Conservation (phyloP, 2,113 vertebrate genomes). For the Clinocottus analis region DNA sequence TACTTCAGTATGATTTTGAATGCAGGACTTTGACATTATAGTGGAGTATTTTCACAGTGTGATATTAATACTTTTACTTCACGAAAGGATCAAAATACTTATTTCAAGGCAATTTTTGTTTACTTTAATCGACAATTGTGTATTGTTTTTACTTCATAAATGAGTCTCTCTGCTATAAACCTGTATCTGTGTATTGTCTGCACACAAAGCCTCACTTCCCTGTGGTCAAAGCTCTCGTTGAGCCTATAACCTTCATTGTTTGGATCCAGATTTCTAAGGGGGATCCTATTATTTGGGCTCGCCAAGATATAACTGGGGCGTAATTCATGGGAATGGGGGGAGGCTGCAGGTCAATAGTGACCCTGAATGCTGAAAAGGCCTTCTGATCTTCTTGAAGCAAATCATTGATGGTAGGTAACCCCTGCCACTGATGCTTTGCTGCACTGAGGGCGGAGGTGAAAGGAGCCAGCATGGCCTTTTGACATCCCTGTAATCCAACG, state of each 20-base stretch:
- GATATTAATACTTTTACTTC: background rate
- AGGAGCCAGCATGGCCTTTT: conserved; percentile 73
- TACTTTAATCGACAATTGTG: background rate
- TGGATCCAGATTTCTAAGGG: conserved; percentile 36
- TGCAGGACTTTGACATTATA: background rate
- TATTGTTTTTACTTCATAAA: background rate
- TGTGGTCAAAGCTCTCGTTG: conserved; percentile 43
- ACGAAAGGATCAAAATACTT: background rate
- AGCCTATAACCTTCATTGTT: conserved; percentile 61
- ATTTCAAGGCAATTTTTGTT: background rate
- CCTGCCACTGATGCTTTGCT: conserved; percentile 66
- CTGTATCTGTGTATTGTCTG: conserved; percentile 21
- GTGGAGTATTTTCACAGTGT: background rate
- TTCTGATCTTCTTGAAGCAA: conserved; percentile 85
- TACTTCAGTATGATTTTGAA: background rate
- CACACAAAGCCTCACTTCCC: conserved; percentile 40
- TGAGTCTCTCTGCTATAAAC: background rate
- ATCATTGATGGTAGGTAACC: conserved; percentile 78
- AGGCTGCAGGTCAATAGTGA: conserved; percentile 79
- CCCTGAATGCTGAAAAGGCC: conserved; percentile 76
- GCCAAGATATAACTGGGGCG: conserved; percentile 63
- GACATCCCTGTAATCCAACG: conserved; percentile 77
- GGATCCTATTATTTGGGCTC: conserved; percentile 52
- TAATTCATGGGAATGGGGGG: conserved; percentile 79
- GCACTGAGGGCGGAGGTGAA: conserved; percentile 75